These are phyloP conservation scores for Epizoanthus illoricatus DNA, from an alignment of 92 coral and sea anemone genomes.

Conservation along the genomic window DNA sequence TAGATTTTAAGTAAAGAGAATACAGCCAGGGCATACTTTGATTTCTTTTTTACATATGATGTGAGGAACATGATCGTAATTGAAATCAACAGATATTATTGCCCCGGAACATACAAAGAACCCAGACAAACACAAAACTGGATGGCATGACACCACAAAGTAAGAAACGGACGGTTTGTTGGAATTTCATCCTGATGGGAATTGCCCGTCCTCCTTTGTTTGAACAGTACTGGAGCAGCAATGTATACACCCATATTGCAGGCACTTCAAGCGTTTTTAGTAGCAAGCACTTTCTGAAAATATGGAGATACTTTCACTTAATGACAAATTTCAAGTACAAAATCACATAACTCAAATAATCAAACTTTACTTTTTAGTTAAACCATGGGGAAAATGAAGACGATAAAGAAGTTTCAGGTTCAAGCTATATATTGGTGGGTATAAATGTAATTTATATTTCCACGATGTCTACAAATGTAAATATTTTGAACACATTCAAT, in stretches of 20 bases:
- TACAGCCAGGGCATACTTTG: slow-evolving; percentile 12
- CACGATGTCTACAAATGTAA: too few relatives aligned
- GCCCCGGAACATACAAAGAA: slow-evolving; percentile 21
- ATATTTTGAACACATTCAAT: too few relatives aligned
- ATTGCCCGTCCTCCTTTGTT: slow-evolving; percentile 7
- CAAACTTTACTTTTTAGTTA: too few relatives aligned
- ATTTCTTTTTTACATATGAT: slow-evolving; percentile 42
- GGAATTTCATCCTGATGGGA: slow-evolving; percentile 11
- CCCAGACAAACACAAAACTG: slow-evolving; percentile 9
- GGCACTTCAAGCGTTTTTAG: slow-evolving; percentile 14
- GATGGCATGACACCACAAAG: neutral
- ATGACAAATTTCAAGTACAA: too few relatives aligned
- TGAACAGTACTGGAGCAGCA: slow-evolving; percentile 6
- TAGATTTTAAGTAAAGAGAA: too few relatives aligned
- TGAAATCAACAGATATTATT: slow-evolving; percentile 56
- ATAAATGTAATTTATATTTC: too few relatives aligned
- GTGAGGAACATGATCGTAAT: slow-evolving; percentile 44
- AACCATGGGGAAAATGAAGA: too few relatives aligned
- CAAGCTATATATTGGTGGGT: too few relatives aligned
- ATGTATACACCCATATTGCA: slow-evolving; percentile 19
- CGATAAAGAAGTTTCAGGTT: too few relatives aligned
- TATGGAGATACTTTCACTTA: slow-evolving; percentile 22
- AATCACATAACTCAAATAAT: too few relatives aligned
- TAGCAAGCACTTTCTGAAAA: slow-evolving; percentile 2
- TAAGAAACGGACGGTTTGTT: slow-evolving; percentile 19